phyloP scores from a whole-genome alignment of 1,140 invertebrate species.

The Calliphora vicina region DNA sequence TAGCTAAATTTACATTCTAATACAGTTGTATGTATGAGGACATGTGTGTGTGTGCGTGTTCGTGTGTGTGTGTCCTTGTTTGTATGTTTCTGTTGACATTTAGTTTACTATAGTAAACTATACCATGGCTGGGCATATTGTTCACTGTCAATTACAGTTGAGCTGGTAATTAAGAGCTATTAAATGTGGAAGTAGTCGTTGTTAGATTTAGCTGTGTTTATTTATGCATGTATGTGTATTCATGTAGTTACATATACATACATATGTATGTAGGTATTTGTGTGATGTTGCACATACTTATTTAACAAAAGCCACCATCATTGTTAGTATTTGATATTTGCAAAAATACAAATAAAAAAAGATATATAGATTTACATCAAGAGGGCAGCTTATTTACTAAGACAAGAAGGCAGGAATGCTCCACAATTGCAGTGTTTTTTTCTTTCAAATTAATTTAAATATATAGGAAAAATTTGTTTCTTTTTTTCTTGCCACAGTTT shows the following conservation, averaged over 20 bases:
- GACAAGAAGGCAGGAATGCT: too few species aligned
- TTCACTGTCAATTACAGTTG: constrained; percentile 35
- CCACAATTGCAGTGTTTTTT: too few species aligned
- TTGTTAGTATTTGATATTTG: too few species aligned
- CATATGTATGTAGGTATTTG: not conserved
- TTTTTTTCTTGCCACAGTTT: too few species aligned
- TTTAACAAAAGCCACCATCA: too few species aligned
- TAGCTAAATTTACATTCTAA: not conserved
- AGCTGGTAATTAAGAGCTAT: constrained; percentile 33
- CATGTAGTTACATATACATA: not conserved
- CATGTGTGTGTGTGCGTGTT: not conserved
- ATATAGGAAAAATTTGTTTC: too few species aligned
- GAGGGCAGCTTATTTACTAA: too few species aligned
- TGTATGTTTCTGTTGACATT: not conserved
- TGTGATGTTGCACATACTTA: too few species aligned
- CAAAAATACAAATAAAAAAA: too few species aligned
- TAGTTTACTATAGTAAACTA: constrained; percentile 5
- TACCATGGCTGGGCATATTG: constrained; percentile 19
- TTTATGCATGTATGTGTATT: not conserved
- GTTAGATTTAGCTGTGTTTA: not conserved
- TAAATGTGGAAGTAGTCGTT: constrained; percentile 22
- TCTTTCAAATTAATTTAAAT: too few species aligned
- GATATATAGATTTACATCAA: too few species aligned
- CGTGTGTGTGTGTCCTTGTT: not conserved
- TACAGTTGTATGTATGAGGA: not conserved